Conservation (phyloP, 2,888 invertebrate species). For the Zelleria hepariella region DNA sequence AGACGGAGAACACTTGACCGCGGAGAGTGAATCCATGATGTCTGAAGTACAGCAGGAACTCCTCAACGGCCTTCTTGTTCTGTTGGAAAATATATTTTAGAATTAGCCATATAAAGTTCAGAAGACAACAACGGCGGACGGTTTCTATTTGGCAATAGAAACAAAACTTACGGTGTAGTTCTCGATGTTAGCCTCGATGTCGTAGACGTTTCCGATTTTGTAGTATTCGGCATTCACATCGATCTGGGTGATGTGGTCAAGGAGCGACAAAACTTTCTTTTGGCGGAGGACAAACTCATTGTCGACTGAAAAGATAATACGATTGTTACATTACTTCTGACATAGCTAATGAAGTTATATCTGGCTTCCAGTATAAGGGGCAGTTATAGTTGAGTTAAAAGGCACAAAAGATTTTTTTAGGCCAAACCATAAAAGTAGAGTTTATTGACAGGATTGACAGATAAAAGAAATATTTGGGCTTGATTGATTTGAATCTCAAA, state of each 20-base stretch:
- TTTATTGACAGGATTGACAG: no score
- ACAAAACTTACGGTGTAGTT: slow-evolving; percentile 55
- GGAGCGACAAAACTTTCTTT: slow-evolving; percentile 53
- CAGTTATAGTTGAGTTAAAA: no score
- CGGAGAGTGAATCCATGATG: slow-evolving; percentile 61
- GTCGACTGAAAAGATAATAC: slow-evolving; percentile 69
- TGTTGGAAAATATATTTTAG: slow-evolving; percentile 21
- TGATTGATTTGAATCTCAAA: no score
- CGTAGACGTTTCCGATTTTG: slow-evolving; percentile 40
- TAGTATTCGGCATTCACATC: slow-evolving; percentile 42
- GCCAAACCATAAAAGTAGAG: no score
- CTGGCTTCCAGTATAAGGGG: no score
- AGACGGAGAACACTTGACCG: slow-evolving; percentile 65
- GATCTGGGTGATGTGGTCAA: slow-evolving; percentile 50
- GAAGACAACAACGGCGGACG: no score
- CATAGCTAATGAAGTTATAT: background rate
- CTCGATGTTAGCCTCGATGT: slow-evolving; percentile 45
- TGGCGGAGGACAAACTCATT: slow-evolving; percentile 51
- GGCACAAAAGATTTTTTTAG: no score
- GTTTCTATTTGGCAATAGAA: no score
- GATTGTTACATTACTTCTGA: background rate
- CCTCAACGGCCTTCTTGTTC: slow-evolving; percentile 53
- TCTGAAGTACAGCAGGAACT: slow-evolving; percentile 50
- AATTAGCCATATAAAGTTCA: background rate
- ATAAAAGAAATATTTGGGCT: no score